Evolutionary conservation across 2,888 invertebrate genomes (phyloP).

Genomic region (Chloromyia formosa): DNA sequence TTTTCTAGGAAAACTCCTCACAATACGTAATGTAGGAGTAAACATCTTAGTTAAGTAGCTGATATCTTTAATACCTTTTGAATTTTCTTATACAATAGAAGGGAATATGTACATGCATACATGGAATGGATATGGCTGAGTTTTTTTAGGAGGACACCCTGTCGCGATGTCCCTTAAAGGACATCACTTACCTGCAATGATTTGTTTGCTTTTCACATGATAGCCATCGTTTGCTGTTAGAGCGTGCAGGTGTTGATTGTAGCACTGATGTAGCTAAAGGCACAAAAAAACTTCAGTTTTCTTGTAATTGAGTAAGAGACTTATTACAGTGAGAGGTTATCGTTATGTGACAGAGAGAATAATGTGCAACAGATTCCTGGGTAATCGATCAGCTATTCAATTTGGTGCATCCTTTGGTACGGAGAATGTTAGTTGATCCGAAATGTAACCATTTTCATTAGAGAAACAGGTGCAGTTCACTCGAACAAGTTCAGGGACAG

Average conservation of each 20-base stretch:
- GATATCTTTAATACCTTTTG: constrained; percentile 31
- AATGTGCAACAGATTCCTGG: no score
- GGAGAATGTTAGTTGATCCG: not conserved
- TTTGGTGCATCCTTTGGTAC: not conserved
- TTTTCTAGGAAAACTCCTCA: constrained; percentile 14
- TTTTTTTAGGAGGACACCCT: constrained; percentile 13
- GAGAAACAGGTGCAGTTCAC: no score
- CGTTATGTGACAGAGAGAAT: no score
- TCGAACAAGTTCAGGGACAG: no score
- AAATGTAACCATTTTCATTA: no score
- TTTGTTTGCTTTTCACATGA: constrained; percentile 31
- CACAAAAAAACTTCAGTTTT: constrained; percentile 34
- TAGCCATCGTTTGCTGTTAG: constrained; percentile 22
- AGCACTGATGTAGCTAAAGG: constrained; percentile 47
- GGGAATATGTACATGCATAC: not conserved
- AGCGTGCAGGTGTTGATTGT: constrained; percentile 48
- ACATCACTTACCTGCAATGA: constrained; percentile 25
- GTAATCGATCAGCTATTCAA: not conserved
- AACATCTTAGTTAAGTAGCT: constrained; percentile 39
- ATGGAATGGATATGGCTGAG: not conserved
- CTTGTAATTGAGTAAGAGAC: not conserved
- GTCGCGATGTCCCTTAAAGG: constrained; percentile 21
- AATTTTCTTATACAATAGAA: not conserved
- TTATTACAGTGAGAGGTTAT: no score
- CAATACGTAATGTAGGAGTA: constrained; percentile 40